Evolutionary conservation across 2,113 vertebrate genomes (phyloP).

Genomic region (Heterotilapia buettikoferi): DNA sequence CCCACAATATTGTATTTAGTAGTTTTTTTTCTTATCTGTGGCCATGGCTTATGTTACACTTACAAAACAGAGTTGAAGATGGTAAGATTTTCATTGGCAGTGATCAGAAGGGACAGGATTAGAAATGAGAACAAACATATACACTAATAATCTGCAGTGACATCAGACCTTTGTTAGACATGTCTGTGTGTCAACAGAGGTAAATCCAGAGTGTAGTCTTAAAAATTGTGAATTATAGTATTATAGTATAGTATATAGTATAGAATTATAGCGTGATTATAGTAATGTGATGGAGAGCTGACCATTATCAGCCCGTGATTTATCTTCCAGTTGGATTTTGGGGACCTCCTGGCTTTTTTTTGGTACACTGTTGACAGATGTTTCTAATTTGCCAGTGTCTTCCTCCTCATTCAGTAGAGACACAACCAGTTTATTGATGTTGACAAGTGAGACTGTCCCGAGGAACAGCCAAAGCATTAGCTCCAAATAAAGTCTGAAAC

Average conservation of each 20-base stretch:
- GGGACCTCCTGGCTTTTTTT: neutral
- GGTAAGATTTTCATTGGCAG: neutral
- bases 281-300: neutral
- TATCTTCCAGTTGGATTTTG: neutral
- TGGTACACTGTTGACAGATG: neutral
- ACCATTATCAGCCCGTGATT: neutral
- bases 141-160: neutral
- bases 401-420: neutral
- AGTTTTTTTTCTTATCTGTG: neutral
- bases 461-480: neutral
- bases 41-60: neutral
- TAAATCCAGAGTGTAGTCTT: neutral
- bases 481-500: neutral
- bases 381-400: neutral
- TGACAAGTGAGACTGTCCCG: neutral
- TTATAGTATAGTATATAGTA: neutral
- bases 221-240: neutral
- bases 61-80: neutral
- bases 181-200: neutral
- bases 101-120: neutral
- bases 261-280: neutral
- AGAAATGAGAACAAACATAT: neutral
- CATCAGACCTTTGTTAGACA: neutral
- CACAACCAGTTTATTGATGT: neutral
- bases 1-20: neutral